Conservation (phyloP, 2,797 vertebrate genomes). For the Gymnodraco acuticeps region DNA sequence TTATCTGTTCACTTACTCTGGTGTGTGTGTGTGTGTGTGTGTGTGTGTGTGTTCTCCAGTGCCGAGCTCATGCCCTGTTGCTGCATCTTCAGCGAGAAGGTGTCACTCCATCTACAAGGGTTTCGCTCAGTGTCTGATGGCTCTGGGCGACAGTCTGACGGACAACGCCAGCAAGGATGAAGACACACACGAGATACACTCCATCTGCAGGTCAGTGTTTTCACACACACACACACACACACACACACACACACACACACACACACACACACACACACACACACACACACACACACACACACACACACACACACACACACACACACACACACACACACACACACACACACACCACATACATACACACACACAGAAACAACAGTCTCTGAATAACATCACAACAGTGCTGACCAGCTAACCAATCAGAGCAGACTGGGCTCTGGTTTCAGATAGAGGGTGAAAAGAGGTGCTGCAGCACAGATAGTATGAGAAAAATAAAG, state of each 20-base stretch:
- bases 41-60: slow-evolving; percentile 68
- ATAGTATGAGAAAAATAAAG: no score
- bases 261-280: no score
- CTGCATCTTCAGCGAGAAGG: slow-evolving; percentile 80
- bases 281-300: no score
- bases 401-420: no score
- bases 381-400: no score
- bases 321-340: no score
- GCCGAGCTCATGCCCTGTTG: slow-evolving; percentile 76
- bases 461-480: no score
- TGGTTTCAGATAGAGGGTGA: no score
- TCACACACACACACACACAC: not conserved
- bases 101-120: slow-evolving; percentile 96
- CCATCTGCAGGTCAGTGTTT: slow-evolving; percentile 91
- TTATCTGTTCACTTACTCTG: slow-evolving; percentile 1
- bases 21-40: not conserved
- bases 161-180: slow-evolving; percentile 83
- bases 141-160: slow-evolving; percentile 92
- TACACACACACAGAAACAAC: no score
- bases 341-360: not conserved
- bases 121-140: slow-evolving; percentile 94
- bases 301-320: no score
- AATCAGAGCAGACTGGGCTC: no score
- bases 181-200: slow-evolving; percentile 90
- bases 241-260: no score